Evolutionary conservation across 2,113 vertebrate species (phyloP).

Genomic region (Embiotoca jacksoni): DNA sequence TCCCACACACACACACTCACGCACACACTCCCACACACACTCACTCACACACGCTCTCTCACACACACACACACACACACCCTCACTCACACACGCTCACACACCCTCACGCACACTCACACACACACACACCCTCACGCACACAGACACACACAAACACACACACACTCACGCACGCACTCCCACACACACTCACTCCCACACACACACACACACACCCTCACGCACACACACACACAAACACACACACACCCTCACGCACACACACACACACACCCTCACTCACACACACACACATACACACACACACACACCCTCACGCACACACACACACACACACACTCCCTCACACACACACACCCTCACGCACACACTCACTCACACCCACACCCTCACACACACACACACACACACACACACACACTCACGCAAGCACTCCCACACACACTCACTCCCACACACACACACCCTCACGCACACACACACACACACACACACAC

Average conservation of each 20-base stretch:
- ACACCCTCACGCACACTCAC: slow-evolving; percentile 12
- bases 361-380: slow-evolving; percentile 5
- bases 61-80: not conserved
- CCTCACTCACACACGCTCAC: too few species aligned
- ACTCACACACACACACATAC: not conserved
- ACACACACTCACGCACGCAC: not conserved
- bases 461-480: slow-evolving; percentile 15
- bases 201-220: not conserved
- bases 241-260: slow-evolving; percentile 17
- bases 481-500: slow-evolving; percentile 1
- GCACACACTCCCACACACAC: slow-evolving; percentile 1
- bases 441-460: slow-evolving; percentile 8
- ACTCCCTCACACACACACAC: slow-evolving; percentile 29
- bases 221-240: slow-evolving; percentile 1
- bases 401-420: not conserved
- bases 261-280: not conserved
- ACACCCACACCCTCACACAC: not conserved
- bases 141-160: slow-evolving; percentile 16
- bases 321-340: not conserved
- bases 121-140: slow-evolving; percentile 8
- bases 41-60: not conserved
- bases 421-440: too few species aligned
- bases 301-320: not conserved
- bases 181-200: not conserved
- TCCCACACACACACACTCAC: slow-evolving; percentile 16